Conservation (phyloP, 2,888 invertebrate genomes). For the Darwinula stevensoni region DNA sequence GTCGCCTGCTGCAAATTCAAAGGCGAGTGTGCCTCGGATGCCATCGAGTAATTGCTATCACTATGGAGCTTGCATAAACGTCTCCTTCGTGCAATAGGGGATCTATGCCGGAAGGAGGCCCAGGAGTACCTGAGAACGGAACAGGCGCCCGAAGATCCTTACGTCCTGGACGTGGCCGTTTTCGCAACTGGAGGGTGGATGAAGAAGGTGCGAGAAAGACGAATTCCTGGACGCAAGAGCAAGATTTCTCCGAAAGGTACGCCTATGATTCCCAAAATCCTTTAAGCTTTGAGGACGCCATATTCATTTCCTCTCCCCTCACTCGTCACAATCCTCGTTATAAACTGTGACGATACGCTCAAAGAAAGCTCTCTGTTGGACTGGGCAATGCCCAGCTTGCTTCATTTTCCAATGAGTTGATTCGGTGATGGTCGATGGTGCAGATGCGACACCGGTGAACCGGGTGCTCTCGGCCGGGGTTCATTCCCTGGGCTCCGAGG, state of each 20-base stretch:
- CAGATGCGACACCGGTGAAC: background rate
- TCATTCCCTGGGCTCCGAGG: background rate
- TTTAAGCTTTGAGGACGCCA: no score
- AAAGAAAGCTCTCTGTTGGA: no score
- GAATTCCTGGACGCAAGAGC: no score
- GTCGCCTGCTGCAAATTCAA: conserved; percentile 36
- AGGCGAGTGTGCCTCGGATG: conserved; percentile 12
- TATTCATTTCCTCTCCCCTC: no score
- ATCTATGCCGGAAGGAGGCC: conserved; percentile 9
- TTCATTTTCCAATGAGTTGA: no score
- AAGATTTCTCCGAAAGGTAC: no score
- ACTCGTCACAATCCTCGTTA: no score
- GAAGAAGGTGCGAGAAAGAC: no score
- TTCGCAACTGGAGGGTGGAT: conserved; percentile 9
- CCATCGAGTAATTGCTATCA: background rate
- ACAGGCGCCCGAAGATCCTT: conserved; percentile 8
- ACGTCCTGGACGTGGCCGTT: conserved; percentile 8
- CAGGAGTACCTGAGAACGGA: conserved; percentile 10
- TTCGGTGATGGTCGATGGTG: no score
- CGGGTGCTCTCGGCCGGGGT: background rate
- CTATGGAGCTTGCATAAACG: background rate
- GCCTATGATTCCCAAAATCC: no score
- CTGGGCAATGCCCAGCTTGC: no score
- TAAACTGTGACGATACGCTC: no score
- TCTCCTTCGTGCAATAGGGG: conserved; percentile 7